phyloP scores from a whole-genome alignment of 35 echinoderm and acorn worm species.

The Ophioderma brevispina region DNA sequence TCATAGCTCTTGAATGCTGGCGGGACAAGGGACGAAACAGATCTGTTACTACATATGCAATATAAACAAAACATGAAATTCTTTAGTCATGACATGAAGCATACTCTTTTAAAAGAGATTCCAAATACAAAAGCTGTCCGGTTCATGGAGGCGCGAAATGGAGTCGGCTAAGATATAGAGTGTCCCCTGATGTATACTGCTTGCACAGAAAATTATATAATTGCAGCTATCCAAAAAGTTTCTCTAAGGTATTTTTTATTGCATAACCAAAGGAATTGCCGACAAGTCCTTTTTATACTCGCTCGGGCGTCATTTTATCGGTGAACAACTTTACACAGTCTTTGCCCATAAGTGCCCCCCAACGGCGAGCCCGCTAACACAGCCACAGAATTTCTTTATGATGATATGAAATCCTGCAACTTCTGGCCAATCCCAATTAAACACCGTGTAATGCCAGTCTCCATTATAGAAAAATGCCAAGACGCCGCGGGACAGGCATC shows the following conservation, averaged over 20 bases:
- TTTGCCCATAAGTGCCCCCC: no score
- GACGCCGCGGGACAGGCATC: no score
- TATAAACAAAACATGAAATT: not conserved
- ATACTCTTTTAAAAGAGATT: not conserved
- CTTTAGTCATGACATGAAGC: not conserved
- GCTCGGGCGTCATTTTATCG: not conserved
- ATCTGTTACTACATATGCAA: not conserved
- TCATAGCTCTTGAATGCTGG: no score
- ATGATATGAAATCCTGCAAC: no score
- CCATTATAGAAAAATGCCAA: no score
- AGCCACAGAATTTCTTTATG: no score
- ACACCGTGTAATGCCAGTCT: no score
- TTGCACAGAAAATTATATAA: not conserved
- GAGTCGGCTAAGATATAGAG: not conserved
- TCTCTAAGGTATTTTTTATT: not conserved
- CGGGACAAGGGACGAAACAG: not conserved
- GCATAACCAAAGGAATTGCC: not conserved
- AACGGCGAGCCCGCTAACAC: no score
- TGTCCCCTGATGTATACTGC: not conserved
- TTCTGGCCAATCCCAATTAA: no score
- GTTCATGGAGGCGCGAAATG: not conserved
- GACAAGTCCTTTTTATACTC: not conserved
- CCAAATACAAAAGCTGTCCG: not conserved
- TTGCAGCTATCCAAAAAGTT: not conserved
- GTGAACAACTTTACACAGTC: not conserved